These are phyloP conservation scores for Belgica antarctica DNA, from an alignment of 2,888 invertebrate genomes.

Conservation along the genomic window DNA sequence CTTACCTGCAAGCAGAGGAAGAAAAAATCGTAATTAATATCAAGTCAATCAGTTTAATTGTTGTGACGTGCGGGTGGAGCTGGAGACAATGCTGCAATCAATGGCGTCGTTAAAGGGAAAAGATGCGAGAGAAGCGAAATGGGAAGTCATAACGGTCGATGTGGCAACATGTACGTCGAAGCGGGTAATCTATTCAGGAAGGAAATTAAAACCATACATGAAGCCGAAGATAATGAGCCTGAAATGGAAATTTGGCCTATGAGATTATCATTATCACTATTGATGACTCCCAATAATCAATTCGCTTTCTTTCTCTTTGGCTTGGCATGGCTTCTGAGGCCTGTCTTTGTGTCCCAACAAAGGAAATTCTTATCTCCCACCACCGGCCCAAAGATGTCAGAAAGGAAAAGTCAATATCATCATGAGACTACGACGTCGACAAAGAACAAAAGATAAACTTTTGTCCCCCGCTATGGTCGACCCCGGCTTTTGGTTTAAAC, in stretches of 20 bases:
- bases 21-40: conserved; percentile 31
- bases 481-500: neutral
- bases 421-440: too few species aligned
- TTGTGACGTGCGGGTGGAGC: neutral
- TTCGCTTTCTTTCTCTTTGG: neutral
- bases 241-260: neutral
- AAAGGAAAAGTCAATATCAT: neutral
- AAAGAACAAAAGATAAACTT: neutral
- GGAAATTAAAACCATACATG: conserved; percentile 43
- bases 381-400: neutral
- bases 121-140: neutral
- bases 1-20: conserved; percentile 34
- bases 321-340: neutral
- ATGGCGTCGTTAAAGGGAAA: conserved; percentile 12
- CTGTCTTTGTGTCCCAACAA: neutral
- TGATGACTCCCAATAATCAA: conserved; percentile 11
- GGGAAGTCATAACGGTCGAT: neutral
- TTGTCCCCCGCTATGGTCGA: neutral
- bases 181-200: conserved; percentile 6
- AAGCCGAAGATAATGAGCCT: conserved; percentile 33
- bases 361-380: neutral
- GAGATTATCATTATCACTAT: conserved; percentile 10
- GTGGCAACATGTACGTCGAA: conserved; percentile 12
- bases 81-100: neutral
- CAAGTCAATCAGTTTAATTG: conserved; percentile 3